phyloP scores from a whole-genome alignment of 2,113 vertebrate genomes.

The Etheostoma cragini region DNA sequence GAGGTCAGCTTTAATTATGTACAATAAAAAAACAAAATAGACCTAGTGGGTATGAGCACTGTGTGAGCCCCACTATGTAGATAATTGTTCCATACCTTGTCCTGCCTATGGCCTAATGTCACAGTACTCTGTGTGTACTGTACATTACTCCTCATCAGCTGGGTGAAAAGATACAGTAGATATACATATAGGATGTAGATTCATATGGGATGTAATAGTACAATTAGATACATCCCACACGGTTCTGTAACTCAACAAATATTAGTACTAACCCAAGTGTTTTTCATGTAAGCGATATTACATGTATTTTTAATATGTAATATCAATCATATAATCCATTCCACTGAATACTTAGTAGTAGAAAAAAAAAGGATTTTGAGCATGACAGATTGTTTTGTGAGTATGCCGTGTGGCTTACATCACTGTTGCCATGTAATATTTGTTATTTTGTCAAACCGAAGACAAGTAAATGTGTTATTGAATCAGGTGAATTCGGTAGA shows the following conservation, averaged over 20 bases:
- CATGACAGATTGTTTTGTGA: slow-evolving; percentile 25
- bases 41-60: slow-evolving; percentile 7
- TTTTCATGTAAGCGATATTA: slow-evolving; percentile 16
- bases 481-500: neutral
- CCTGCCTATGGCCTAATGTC: slow-evolving; percentile 25
- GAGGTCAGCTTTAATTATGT: slow-evolving; percentile 64
- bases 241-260: slow-evolving; percentile 11
- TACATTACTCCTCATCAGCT: slow-evolving; percentile 25
- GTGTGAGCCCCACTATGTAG: slow-evolving; percentile 45
- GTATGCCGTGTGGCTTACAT: neutral
- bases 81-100: slow-evolving; percentile 23
- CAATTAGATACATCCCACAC: slow-evolving; percentile 6
- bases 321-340: slow-evolving; percentile 33
- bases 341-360: neutral
- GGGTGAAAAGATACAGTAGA: slow-evolving; percentile 19
- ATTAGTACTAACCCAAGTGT: neutral
- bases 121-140: slow-evolving; percentile 31
- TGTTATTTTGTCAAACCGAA: neutral
- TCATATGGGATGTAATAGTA: neutral
- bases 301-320: slow-evolving; percentile 35
- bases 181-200: neutral
- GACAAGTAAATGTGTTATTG: neutral
- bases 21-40: slow-evolving; percentile 23
- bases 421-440: neutral
- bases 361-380: neutral